Percentiles rank a stretch among this genome's conserved stretches.
These are phyloP conservation scores for Choloepus didactylus DNA, from an alignment of 2,797 vertebrate genomes.

Conservation along the genomic window DNA sequence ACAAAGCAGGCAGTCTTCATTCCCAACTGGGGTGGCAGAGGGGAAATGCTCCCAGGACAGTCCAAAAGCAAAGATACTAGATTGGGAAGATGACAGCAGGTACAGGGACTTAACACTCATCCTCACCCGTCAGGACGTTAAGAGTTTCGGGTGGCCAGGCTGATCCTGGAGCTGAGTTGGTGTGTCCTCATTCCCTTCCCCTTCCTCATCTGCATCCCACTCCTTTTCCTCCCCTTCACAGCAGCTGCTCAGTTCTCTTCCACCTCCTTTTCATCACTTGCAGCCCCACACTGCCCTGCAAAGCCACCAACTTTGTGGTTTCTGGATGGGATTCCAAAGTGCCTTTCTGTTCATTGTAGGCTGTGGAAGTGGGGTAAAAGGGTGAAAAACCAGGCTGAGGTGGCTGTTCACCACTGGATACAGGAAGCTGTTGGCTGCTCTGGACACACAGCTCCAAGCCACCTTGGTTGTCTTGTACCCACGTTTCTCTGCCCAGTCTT, in stretches of 20 bases:
- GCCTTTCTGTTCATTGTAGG: conserved; percentile 91
- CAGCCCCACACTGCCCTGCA: conserved; percentile 86
- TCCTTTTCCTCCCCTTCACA: conserved; percentile 92
- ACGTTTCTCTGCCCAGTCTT: conserved; percentile 93
- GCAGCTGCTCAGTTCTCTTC: conserved; percentile 90
- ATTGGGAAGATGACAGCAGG: neutral
- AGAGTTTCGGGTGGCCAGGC: conserved; percentile 64
- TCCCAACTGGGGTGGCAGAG: neutral
- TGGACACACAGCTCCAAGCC: conserved; percentile 92
- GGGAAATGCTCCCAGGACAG: neutral
- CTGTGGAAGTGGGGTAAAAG: conserved; percentile 79
- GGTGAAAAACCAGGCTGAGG: conserved; percentile 91
- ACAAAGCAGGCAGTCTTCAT: conserved; percentile 42
- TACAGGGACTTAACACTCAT: conserved; percentile 54
- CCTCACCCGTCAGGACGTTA: conserved; percentile 82
- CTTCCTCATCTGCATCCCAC: conserved; percentile 88
- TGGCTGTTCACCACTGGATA: conserved; percentile 92
- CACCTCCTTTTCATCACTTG: conserved; percentile 69
- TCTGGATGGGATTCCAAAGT: conserved; percentile 92
- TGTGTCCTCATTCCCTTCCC: conserved; percentile 76
- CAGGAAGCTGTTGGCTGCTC: conserved; percentile 93
- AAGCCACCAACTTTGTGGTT: conserved; percentile 88
- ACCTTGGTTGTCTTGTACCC: conserved; percentile 86
- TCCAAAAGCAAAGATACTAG: neutral
- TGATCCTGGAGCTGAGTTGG: neutral